These are phyloP conservation scores for Masnerella sp. DNA, from an alignment of 2,888 invertebrate genomes.

Conservation along the genomic window DNA sequence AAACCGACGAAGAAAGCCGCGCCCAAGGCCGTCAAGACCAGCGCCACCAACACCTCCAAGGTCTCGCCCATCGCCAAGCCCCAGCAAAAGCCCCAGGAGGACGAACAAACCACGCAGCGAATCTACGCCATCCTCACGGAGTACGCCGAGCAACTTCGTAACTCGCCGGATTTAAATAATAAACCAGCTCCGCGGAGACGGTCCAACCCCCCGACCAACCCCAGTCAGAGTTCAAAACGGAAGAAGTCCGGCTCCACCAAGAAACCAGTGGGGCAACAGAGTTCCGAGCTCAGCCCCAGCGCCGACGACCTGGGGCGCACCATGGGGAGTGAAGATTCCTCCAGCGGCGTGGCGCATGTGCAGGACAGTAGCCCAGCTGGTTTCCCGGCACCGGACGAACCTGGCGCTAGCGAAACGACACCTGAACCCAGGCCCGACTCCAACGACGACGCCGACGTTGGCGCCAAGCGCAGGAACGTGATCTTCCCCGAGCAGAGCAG, in stretches of 20 bases:
- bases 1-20: constrained; percentile 77
- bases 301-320: constrained; percentile 84
- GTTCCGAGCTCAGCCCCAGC: constrained; percentile 81
- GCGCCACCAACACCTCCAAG: constrained; percentile 81
- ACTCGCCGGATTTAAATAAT: constrained; percentile 88
- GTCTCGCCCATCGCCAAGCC: constrained; percentile 83
- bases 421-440: constrained; percentile 71
- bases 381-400: constrained; percentile 73
- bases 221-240: constrained; percentile 84
- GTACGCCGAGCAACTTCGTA: constrained; percentile 88
- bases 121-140: constrained; percentile 89
- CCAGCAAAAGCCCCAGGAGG: constrained; percentile 87
- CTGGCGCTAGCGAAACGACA: constrained; percentile 65
- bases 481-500: constrained; percentile 74
- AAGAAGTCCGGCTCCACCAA: constrained; percentile 83
- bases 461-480: constrained; percentile 72
- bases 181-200: constrained; percentile 88
- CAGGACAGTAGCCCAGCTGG: constrained; percentile 77
- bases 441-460: constrained; percentile 71
- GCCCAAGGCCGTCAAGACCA: constrained; percentile 81
- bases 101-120: constrained; percentile 88
- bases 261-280: constrained; percentile 78
- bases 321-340: constrained; percentile 88
- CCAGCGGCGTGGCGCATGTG: constrained; percentile 80
- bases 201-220: constrained; percentile 86